Percentiles rank a stretch among this genome's conserved stretches.
phyloP scores from a whole-genome alignment of 2,888 invertebrate genomes.

The Halocaridina rubra region DNA sequence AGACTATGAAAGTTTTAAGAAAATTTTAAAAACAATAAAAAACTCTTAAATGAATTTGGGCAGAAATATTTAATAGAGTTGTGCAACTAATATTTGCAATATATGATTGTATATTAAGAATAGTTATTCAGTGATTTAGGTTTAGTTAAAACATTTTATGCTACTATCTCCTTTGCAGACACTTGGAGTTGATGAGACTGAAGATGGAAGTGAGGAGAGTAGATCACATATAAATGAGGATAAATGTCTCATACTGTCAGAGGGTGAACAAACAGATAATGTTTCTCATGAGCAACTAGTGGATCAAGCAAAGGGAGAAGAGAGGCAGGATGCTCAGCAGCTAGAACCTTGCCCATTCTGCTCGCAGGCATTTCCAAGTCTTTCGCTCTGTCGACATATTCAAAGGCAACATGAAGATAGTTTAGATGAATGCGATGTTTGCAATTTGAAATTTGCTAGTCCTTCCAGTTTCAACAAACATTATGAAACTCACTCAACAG shows the following conservation, averaged over 20 bases:
- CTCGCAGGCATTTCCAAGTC: conserved; percentile 1
- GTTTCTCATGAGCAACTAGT: too few species aligned
- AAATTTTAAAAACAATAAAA: background rate
- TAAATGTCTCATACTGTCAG: too few species aligned
- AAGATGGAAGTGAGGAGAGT: conserved; percentile 18
- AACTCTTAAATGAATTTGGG: background rate
- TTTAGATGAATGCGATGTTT: conserved; percentile 31
- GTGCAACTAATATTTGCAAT: background rate
- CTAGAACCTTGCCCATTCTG: conserved; percentile 48
- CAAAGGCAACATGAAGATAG: conserved; percentile 27
- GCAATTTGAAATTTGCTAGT: conserved; percentile 24
- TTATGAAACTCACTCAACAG: conserved; percentile 12
- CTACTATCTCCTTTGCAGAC: conserved; percentile 51
- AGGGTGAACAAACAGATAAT: too few species aligned
- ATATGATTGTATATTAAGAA: background rate
- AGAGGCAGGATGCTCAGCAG: conserved; percentile 37
- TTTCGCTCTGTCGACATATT: conserved; percentile 27
- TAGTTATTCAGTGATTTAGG: background rate
- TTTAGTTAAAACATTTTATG: background rate
- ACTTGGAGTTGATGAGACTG: conserved; percentile 30
- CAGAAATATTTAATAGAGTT: too few species aligned
- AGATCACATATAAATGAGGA: too few species aligned
- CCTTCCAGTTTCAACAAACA: conserved; percentile 11
- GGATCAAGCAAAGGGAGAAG: too few species aligned
- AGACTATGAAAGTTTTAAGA: conserved; percentile 12